phyloP scores from a whole-genome alignment of 2,113 vertebrate genomes.

The Argyrosomus japonicus region DNA sequence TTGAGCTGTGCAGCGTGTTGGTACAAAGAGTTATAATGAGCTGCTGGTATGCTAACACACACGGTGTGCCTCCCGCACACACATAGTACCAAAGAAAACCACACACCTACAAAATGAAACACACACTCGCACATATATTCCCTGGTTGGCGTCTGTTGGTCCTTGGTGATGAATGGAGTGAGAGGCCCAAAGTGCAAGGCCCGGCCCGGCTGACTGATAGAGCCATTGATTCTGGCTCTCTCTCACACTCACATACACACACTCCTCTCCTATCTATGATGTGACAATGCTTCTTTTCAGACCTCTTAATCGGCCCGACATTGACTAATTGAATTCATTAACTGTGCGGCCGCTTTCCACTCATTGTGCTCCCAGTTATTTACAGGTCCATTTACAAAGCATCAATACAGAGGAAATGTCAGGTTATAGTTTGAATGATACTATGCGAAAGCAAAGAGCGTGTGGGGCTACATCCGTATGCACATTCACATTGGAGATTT shows the following conservation, averaged over 20 bases:
- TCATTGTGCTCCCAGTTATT: constrained; percentile 74
- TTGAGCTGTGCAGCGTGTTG: constrained; percentile 36
- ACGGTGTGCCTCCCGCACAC: not conserved
- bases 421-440: constrained; percentile 57
- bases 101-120: constrained; percentile 11
- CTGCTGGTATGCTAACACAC: constrained; percentile 50
- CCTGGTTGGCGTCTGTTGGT: constrained; percentile 6
- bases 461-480: constrained; percentile 1
- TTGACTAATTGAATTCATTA: constrained; percentile 82
- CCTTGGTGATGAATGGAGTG: constrained; percentile 58
- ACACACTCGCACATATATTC: constrained; percentile 22
- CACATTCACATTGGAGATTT: constrained; percentile 27
- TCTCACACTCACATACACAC: not conserved
- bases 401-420: constrained; percentile 74
- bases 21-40: constrained; percentile 68
- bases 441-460: constrained; percentile 28
- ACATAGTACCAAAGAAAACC: not conserved
- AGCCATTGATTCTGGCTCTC: constrained; percentile 59
- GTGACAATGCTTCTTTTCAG: constrained; percentile 76
- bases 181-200: constrained; percentile 45
- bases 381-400: constrained; percentile 70
- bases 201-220: constrained; percentile 61
- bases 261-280: constrained; percentile 37
- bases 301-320: constrained; percentile 67
- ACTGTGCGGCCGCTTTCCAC: constrained; percentile 17